phyloP scores from a whole-genome alignment of 2,113 vertebrate species.

The Hippocampus zosterae region DNA sequence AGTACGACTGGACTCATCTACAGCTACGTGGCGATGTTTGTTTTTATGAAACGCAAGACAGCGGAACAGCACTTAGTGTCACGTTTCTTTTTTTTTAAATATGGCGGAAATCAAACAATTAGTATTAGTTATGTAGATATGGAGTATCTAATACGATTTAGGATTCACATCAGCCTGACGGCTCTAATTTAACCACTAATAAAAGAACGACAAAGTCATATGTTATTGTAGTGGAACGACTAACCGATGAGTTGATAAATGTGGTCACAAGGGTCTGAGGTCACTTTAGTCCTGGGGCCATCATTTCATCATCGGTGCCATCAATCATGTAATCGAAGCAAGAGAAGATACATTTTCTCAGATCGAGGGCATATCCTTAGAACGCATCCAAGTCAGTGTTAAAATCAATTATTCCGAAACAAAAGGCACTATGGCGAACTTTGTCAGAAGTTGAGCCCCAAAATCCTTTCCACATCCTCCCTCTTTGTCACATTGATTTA shows the following conservation, averaged over 20 bases:
- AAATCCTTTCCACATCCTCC: constrained; percentile 49
- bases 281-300: not conserved
- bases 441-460: constrained; percentile 66
- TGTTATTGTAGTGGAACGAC: not conserved
- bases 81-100: constrained; percentile 1
- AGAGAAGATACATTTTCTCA: not conserved
- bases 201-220: too few relatives aligned
- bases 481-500: constrained; percentile 71
- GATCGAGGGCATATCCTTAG: constrained; percentile 16
- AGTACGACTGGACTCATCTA: too few relatives aligned
- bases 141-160: too few relatives aligned
- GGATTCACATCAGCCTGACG: not conserved
- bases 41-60: constrained; percentile 1
- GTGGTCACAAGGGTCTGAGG: not conserved
- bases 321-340: constrained; percentile 7
- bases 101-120: not conserved
- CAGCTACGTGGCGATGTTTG: not conserved
- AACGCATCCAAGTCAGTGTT: constrained; percentile 60
- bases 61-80: not conserved
- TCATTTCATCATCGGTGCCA: constrained; percentile 27
- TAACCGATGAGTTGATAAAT: not conserved
- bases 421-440: constrained; percentile 66
- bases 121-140: not conserved
- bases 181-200: not conserved
- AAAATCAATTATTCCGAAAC: constrained; percentile 67